These are phyloP conservation scores for Melangyna quadrimaculata DNA, from an alignment of 2,888 invertebrate genomes.

Conservation along the genomic window DNA sequence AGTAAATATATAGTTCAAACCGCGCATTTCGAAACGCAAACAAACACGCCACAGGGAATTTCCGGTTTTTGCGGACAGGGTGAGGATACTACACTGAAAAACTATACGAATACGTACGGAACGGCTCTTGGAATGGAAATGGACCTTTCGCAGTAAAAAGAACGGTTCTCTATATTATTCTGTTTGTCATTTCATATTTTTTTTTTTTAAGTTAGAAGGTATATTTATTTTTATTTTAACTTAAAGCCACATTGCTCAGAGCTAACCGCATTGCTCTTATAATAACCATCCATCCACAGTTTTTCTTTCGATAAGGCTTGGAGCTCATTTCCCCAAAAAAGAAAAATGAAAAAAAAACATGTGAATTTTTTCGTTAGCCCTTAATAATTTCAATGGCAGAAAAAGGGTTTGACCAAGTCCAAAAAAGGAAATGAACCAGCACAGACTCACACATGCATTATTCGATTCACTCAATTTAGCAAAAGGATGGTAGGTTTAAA, in stretches of 20 bases:
- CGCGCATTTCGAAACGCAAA: constrained; percentile 47
- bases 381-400: constrained; percentile 50
- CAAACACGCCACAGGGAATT: constrained; percentile 63
- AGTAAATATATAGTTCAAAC: constrained; percentile 49
- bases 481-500: constrained; percentile 21
- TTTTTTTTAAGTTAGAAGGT: not conserved
- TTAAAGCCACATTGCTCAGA: constrained; percentile 52
- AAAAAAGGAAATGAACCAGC: constrained; percentile 35
- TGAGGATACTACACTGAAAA: not conserved
- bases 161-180: constrained; percentile 6
- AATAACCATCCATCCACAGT: constrained; percentile 7
- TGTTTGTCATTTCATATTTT: not conserved
- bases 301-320: constrained; percentile 1
- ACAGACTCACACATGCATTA: constrained; percentile 52
- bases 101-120: not conserved
- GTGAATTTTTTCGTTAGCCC: constrained; percentile 49
- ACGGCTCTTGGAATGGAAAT: not conserved
- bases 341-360: not conserved
- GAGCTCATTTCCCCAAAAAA: not conserved
- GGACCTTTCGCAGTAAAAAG: not conserved
- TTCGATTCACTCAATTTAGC: constrained; percentile 45
- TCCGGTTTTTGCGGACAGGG: constrained; percentile 57
- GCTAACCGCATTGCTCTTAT: constrained; percentile 44
- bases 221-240: constrained; percentile 21
- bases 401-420: constrained; percentile 52